Evolutionary conservation across 1,140 invertebrate species (phyloP).

Genomic region (Telenomus remus): DNA sequence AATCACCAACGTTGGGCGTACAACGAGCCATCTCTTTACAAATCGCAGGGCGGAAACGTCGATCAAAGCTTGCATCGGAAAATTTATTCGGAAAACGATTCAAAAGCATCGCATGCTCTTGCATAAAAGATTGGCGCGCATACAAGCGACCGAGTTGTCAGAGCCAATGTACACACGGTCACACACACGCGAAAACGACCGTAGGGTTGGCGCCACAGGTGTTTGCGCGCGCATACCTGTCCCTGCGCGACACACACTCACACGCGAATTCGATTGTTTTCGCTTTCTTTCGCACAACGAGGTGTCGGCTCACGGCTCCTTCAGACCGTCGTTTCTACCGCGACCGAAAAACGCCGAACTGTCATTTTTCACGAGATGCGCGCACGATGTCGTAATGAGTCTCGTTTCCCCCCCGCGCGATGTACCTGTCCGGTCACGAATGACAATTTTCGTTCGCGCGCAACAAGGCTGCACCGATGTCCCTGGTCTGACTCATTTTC

Average conservation of each 20-base stretch:
- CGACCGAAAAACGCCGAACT: background rate
- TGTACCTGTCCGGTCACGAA: too few species aligned
- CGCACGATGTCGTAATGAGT: too few species aligned
- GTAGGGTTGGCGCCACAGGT: constrained; percentile 48
- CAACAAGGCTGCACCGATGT: too few species aligned
- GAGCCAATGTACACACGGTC: background rate
- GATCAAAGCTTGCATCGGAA: background rate
- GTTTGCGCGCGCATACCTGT: constrained; percentile 34
- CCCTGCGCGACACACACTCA: background rate
- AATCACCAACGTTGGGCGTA: too few species aligned
- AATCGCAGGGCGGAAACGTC: background rate
- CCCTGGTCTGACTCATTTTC: too few species aligned
- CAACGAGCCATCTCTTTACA: background rate
- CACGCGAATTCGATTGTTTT: constrained; percentile 7
- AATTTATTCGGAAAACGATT: constrained; percentile 2
- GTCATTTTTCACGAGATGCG: too few species aligned
- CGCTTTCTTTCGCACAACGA: background rate
- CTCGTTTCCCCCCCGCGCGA: too few species aligned
- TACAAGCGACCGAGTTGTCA: constrained; percentile 2
- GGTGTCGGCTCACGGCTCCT: too few species aligned
- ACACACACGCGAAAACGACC: constrained; percentile 12
- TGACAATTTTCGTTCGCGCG: too few species aligned
- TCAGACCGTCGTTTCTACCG: background rate
- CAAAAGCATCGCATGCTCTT: constrained; percentile 5
- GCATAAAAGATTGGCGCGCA: constrained; percentile 24